Evolutionary conservation across 2,888 invertebrate genomes (phyloP), one percentile per base, ranked within the genome.

Genomic region (Smittia sp.): DNA sequence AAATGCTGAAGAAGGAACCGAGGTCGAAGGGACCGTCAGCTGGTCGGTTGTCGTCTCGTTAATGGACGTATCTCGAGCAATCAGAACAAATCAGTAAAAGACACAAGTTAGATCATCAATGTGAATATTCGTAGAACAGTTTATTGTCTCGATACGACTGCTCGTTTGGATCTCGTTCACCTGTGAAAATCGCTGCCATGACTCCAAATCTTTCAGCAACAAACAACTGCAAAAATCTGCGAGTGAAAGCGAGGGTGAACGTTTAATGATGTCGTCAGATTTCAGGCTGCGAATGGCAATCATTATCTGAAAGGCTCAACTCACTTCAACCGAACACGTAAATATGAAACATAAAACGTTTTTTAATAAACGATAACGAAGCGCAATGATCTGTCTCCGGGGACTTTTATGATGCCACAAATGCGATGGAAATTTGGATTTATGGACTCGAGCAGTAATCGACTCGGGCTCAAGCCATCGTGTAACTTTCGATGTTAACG

Each of bases 321-420:
- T 27, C 7, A 27, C 1, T 24, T 63, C 63, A 63, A 63, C 25
- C 25, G 63, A 15, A 63, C 25, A 63, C 63, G 54, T 72, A 72
- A 72, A 72, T 72, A 72, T 72, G 72, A 62, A 72, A 72, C 62
- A 72, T 72, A 72, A 72, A 72, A 72, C 72, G 72, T 62, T 72
- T 72, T 72, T 72, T 72, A 72, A 72, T 72, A 72, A 72, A 72
- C 72, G 72, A 72, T 72, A 72, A 72, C 52, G 72, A 72, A 72
- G 72, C 72, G 38, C 62, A 69, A 52, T 69, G 69, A 69, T 69
- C 32, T 69, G 52, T 72, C 72, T 62, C 38, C 32, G 62, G 72
- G 54, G 72, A 54, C 18, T 62, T 32, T 72, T 72, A 39, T 25
- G 39, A 27, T 9, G 25, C 22, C 18, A 15, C 27, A 63, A 27